These are phyloP conservation scores for Cephalotes varians DNA, from an alignment of 2,888 invertebrate genomes.

Conservation along the genomic window DNA sequence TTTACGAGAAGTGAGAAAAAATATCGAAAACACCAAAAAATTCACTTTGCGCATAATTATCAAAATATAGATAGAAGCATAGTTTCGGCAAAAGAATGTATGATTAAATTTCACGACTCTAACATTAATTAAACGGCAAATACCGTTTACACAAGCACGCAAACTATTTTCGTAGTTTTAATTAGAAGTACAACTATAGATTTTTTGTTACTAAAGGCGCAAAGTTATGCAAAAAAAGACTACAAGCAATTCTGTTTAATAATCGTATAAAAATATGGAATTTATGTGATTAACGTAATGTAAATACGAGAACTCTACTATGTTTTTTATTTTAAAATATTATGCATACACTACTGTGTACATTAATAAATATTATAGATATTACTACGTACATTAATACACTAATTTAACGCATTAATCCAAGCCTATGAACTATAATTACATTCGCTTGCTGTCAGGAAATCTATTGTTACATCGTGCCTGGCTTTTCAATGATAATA, in stretches of 20 bases:
- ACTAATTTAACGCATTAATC: not conserved
- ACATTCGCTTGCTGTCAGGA: not conserved
- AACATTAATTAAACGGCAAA: not conserved
- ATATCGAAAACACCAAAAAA: not conserved
- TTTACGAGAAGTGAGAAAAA: not conserved
- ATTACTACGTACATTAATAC: not conserved
- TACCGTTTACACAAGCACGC: slow-evolving; percentile 16
- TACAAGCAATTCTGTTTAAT: not conserved
- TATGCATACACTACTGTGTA: not conserved
- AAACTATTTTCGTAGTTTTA: slow-evolving; percentile 11
- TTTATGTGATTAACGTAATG: not conserved
- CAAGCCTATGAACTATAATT: not conserved
- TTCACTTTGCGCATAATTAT: not conserved
- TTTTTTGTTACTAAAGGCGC: not conserved
- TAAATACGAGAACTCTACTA: not conserved
- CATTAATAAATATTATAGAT: too few species aligned
- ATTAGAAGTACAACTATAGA: not conserved
- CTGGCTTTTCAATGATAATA: not conserved
- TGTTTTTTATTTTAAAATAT: not conserved
- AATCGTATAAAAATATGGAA: not conserved
- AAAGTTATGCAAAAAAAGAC: not conserved
- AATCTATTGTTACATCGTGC: not conserved
- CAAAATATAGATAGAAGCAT: not conserved
- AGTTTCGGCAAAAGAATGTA: slow-evolving; percentile 9
- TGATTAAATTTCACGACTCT: slow-evolving; percentile 13